These are phyloP conservation scores for Pipistrellus pipistrellus DNA, from an alignment of 2,797 vertebrate species.

Conservation along the genomic window DNA sequence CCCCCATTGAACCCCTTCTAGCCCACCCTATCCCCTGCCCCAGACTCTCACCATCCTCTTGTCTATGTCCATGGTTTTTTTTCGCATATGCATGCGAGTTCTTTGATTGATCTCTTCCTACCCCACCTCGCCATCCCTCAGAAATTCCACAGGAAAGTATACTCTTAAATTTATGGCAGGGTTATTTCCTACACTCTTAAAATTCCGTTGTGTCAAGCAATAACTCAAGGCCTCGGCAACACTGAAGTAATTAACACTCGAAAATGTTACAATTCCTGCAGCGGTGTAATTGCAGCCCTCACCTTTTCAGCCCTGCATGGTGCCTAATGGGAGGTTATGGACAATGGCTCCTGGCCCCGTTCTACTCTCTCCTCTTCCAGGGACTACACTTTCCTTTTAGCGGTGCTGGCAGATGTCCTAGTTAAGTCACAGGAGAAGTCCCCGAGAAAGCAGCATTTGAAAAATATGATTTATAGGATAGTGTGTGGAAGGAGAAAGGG, in stretches of 20 bases:
- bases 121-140: no score
- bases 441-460: not conserved
- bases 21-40: no score
- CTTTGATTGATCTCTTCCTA: no score
- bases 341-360: not conserved
- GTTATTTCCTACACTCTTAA: not conserved
- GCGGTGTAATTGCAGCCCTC: not conserved
- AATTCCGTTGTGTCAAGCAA: not conserved
- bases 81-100: no score
- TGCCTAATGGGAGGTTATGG: conserved; percentile 4
- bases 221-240: conserved; percentile 24
- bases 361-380: not conserved
- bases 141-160: not conserved
- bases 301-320: not conserved
- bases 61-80: no score
- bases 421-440: not conserved
- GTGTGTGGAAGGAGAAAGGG: not conserved
- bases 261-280: not conserved
- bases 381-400: not conserved
- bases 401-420: not conserved
- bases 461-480: not conserved
- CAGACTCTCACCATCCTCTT: no score
- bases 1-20: no score
- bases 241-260: conserved; percentile 57
- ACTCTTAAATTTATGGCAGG: not conserved